phyloP scores from a whole-genome alignment of 2,888 invertebrate species.

The Phengaris alcon region DNA sequence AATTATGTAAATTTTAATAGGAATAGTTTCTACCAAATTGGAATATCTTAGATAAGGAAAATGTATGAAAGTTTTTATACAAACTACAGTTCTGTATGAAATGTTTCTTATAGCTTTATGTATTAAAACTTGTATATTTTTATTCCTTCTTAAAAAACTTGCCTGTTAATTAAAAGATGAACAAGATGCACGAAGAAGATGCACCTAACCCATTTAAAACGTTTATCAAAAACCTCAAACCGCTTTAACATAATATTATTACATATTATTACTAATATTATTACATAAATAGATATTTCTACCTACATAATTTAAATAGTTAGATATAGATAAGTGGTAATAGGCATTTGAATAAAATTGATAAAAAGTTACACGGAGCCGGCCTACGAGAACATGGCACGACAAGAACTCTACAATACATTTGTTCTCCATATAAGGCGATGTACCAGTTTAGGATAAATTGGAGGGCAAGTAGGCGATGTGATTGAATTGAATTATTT shows the following conservation, averaged over 20 bases:
- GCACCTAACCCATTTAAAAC: neutral
- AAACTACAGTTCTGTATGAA: no score
- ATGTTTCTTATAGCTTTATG: no score
- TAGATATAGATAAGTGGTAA: neutral
- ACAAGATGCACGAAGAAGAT: no score
- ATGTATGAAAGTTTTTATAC: no score
- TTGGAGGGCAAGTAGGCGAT: slow-evolving; percentile 67
- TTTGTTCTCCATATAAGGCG: slow-evolving; percentile 55
- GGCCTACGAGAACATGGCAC: slow-evolving; percentile 39
- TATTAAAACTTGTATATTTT: no score
- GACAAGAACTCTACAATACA: slow-evolving; percentile 48
- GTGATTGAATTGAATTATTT: slow-evolving; percentile 76
- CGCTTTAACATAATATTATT: neutral
- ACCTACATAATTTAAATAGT: slow-evolving; percentile 3
- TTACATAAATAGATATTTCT: neutral
- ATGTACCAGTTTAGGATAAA: slow-evolving; percentile 57
- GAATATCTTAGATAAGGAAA: no score
- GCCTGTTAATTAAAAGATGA: neutral
- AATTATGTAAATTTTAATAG: no score
- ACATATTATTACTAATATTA: no score
- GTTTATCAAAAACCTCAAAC: neutral
- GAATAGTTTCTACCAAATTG: no score
- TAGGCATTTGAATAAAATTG: slow-evolving; percentile 9
- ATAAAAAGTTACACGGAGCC: slow-evolving; percentile 27
- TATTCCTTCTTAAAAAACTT: neutral